These are phyloP conservation scores for Petrocephalus microphthalmus DNA, from an alignment of 2,113 vertebrate species.

Conservation along the genomic window DNA sequence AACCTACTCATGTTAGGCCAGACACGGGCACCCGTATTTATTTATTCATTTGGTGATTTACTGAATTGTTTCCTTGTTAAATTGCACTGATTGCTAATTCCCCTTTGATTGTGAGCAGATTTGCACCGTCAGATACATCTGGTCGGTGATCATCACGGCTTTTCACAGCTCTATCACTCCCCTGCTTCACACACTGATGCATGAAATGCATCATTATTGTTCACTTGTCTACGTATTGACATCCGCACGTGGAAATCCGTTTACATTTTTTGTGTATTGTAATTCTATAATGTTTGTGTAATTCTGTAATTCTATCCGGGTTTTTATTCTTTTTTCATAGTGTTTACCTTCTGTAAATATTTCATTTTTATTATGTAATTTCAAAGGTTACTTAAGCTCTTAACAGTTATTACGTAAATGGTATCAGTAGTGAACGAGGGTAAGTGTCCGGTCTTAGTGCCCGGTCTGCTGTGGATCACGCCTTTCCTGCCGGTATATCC, in stretches of 20 bases:
- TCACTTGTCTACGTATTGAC: not conserved
- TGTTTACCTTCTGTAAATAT: not conserved
- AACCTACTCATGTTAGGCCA: not conserved
- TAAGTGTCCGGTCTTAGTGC: not conserved
- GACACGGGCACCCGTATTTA: not conserved
- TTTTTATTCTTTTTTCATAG: not conserved
- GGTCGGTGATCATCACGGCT: not conserved
- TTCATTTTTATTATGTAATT: not conserved
- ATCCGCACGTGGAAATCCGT: not conserved
- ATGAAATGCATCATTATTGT: not conserved
- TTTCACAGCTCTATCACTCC: not conserved
- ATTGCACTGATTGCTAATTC: slow-evolving; percentile 10
- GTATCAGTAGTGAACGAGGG: not conserved
- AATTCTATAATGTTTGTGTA: too few relatives aligned
- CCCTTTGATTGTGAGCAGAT: not conserved
- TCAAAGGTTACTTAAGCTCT: not conserved
- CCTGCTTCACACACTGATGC: not conserved
- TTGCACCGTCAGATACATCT: not conserved
- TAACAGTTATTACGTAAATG: too few relatives aligned
- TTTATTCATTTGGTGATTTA: not conserved
- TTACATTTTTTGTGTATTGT: not conserved
- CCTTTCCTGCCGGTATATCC: not conserved
- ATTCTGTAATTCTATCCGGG: not conserved
- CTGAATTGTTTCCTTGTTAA: not conserved
- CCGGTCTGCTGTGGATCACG: not conserved